Evolutionary conservation across 2,113 vertebrate genomes (phyloP), one percentile per base, ranked within the genome.

Genomic region (Hippolais icterina): DNA sequence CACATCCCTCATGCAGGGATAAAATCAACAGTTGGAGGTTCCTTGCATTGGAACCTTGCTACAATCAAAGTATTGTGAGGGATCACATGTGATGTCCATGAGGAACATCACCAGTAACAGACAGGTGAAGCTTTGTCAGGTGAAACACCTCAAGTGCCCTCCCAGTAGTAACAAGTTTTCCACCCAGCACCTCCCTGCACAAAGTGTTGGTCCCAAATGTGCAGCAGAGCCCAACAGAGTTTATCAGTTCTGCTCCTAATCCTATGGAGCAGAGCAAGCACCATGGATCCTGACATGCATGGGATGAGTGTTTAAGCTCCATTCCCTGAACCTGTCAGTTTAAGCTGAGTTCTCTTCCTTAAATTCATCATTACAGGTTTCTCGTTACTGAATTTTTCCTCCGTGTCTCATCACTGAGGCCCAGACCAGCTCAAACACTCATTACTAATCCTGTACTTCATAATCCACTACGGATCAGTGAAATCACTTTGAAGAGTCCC

Each of bases 61-160:
- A 11, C 18, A 59, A 69, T 4, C 20, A n/a, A 64, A 71, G 18
- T 7, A 46, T 3, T 28, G 35, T 9, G 24, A 57, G 10, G 23
- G 10, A 21, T 12, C 8, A 3, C 0, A 0, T 0, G 1, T 16
- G n/a, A 7, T 25, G n/a, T 41, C n/a, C 28, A 16, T 8, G 15
- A 41, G 12, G 13, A 60, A 9, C 3, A 3, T 4, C 56, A 72
- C 13, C 83, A 49, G 15, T 5, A 72, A 11, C 22, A 31, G 39
- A 7, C 10, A 39, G 22, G 28, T 28, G 54, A 64, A 14, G 12
- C 4, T 18, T 9, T 59, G 18, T 15, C 23, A 25, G 63, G 10
- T 21, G 25, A 57, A 91, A 78, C 60, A 50, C 25, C 52, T 65
- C 11, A 20, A 69, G 44, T 15, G 8, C 33, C 33, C 41, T 54